Evolutionary conservation across 1,140 invertebrate species (phyloP).

Genomic region (Psix sp.): DNA sequence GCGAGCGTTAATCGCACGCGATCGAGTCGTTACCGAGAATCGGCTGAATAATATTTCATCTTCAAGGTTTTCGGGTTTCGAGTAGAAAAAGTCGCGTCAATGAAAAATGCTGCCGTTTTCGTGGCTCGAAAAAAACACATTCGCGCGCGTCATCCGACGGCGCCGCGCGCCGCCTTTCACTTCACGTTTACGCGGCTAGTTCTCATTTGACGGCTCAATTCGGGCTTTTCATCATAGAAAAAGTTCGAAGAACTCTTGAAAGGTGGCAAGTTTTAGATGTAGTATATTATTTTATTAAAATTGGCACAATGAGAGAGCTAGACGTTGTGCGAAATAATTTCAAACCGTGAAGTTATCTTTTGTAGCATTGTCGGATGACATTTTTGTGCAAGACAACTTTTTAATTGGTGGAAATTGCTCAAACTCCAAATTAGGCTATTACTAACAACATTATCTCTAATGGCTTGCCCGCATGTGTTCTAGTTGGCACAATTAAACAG

Average conservation of each 20-base stretch:
- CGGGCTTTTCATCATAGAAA: too few species aligned
- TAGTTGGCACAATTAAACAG: constrained; percentile 62
- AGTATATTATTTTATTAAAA: not conserved
- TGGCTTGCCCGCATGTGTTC: constrained; percentile 57
- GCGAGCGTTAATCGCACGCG: constrained; percentile 69
- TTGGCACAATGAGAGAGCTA: constrained; percentile 23
- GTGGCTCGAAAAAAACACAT: constrained; percentile 5
- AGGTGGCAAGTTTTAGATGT: too few species aligned
- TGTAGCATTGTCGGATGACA: not conserved
- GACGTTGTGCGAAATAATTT: too few species aligned
- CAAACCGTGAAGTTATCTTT: too few species aligned
- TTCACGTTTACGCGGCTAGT: too few species aligned
- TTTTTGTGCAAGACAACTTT: constrained; percentile 54
- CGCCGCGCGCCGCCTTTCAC: not conserved
- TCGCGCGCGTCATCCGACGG: not conserved
- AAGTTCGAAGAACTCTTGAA: too few species aligned
- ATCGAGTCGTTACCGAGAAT: constrained; percentile 69
- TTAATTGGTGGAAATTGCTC: constrained; percentile 65
- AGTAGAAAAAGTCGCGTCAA: constrained; percentile 28
- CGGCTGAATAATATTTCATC: constrained; percentile 67
- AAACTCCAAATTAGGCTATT: constrained; percentile 65
- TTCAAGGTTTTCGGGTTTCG: constrained; percentile 35
- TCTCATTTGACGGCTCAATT: not conserved
- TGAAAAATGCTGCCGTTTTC: constrained; percentile 19
- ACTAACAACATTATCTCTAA: constrained; percentile 57